A percentile compares a stretch with the other conserved stretches of the same genome.
Conservation (phyloP, 2,113 vertebrate genomes). For the Bubo bubo region DNA sequence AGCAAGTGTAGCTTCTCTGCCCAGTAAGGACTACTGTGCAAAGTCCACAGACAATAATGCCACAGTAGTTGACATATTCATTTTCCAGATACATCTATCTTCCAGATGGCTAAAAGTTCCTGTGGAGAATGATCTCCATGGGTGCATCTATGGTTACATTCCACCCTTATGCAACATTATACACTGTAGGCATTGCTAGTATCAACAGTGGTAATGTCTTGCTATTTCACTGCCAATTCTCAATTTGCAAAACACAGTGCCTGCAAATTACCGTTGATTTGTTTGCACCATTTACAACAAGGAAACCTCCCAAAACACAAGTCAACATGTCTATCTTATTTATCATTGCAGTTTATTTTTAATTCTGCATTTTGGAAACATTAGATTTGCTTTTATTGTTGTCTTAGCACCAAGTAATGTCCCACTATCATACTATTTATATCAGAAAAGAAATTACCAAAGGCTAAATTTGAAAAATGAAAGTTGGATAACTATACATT, state of each 20-base stretch:
- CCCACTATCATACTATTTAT: background rate
- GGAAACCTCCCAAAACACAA: background rate
- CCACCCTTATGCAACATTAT: background rate
- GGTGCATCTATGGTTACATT: background rate
- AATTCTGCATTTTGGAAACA: background rate
- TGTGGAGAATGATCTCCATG: background rate
- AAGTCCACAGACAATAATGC: background rate
- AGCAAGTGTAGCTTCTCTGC: background rate
- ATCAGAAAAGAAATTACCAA: background rate
- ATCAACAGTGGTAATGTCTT: background rate
- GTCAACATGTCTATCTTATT: background rate
- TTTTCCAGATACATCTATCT: background rate
- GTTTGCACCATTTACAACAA: background rate
- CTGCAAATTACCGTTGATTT: conserved; percentile 10
- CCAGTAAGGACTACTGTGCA: background rate
- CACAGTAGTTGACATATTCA: background rate
- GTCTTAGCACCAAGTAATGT: background rate
- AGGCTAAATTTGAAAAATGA: background rate
- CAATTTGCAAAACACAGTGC: background rate
- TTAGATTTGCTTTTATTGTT: background rate
- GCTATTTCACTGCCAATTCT: background rate
- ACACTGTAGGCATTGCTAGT: background rate
- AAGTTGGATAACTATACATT: background rate
- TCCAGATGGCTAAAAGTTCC: background rate
- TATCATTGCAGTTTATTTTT: background rate